phyloP scores from a whole-genome alignment of 2,113 vertebrate genomes.

The Chaetops frenatus region DNA sequence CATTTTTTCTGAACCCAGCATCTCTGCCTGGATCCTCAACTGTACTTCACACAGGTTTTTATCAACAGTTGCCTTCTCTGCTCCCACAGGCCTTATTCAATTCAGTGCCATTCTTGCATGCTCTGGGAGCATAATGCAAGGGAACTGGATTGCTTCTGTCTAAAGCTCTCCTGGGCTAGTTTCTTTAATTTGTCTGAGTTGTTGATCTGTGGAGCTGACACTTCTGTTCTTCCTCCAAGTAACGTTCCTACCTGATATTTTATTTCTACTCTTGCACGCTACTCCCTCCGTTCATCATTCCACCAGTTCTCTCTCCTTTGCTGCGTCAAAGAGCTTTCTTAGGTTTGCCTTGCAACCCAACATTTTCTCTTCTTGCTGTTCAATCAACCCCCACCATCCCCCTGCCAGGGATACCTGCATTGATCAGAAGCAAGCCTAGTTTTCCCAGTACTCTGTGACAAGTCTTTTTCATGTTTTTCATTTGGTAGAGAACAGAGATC shows the following conservation, averaged over 20 bases:
- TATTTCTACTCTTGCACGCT: not conserved
- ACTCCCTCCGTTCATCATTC: not conserved
- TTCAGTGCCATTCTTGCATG: not conserved
- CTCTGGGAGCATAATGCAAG: not conserved
- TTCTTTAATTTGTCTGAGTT: not conserved
- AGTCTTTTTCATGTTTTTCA: not conserved
- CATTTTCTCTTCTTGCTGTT: not conserved
- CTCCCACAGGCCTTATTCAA: not conserved
- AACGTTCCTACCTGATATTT: rapidly evolving
- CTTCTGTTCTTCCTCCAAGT: not conserved
- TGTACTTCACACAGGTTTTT: not conserved
- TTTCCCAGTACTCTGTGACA: not conserved
- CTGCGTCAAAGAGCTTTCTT: not conserved
- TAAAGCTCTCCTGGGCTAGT: not conserved
- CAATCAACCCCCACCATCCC: constrained; percentile 6
- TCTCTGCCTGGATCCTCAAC: not conserved
- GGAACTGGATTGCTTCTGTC: not conserved
- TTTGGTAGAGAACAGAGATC: not conserved
- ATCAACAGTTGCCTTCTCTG: not conserved
- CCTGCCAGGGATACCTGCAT: not conserved
- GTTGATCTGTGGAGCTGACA: not conserved
- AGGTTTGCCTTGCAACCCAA: not conserved
- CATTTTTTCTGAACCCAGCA: not conserved
- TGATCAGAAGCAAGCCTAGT: not conserved
- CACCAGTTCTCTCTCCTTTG: not conserved